Evolutionary conservation across 2,113 vertebrate species (phyloP).

Genomic region (Notothenia rossii): DNA sequence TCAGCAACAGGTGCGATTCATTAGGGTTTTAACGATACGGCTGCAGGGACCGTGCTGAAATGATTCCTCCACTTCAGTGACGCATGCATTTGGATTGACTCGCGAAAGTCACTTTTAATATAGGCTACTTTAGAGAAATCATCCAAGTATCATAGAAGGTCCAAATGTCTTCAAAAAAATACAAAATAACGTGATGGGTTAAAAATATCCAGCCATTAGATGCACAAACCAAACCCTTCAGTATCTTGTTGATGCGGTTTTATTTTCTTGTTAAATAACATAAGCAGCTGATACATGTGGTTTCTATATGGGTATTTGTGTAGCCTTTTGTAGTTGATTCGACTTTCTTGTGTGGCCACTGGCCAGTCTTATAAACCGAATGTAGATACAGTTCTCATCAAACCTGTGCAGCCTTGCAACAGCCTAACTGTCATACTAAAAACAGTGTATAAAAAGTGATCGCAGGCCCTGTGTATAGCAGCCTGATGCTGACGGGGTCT

Average conservation of each 20-base stretch:
- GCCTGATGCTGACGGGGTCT: background rate
- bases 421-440: background rate
- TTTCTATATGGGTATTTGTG: background rate
- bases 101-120: background rate
- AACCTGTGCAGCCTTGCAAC: background rate
- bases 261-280: background rate
- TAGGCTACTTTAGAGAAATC: background rate
- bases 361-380: background rate
- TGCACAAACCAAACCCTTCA: background rate
- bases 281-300: background rate
- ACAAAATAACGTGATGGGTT: background rate
- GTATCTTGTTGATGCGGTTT: background rate
- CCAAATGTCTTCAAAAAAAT: background rate
- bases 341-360: background rate
- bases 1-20: constrained; percentile 41
- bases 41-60: too few relatives aligned
- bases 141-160: background rate
- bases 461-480: background rate
- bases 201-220: background rate
- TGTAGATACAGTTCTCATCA: background rate
- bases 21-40: background rate
- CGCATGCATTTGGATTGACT: too few relatives aligned
- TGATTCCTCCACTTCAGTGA: accelerated
- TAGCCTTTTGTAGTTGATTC: background rate
- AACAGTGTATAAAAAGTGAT: background rate